Conservation (phyloP, 2,113 vertebrate genomes). For the Arizona elegans region DNA sequence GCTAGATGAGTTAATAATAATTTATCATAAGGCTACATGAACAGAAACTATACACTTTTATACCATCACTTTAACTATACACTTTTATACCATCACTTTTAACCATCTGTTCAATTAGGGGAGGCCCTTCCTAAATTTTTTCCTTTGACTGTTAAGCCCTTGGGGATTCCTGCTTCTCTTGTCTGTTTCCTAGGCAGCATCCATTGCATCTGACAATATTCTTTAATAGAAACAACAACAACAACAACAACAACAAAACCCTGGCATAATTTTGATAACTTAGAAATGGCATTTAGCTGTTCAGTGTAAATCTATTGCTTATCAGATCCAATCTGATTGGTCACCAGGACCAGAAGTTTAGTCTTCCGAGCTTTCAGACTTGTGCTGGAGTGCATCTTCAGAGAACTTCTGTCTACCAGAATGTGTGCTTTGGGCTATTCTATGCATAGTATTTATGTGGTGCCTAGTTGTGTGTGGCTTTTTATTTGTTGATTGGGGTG, state of each 20-base stretch:
- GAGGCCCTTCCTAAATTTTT: background rate
- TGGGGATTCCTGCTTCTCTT: background rate
- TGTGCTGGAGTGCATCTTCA: background rate
- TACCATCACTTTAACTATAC: background rate
- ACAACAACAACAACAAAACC: too few species aligned
- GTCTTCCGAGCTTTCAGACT: background rate
- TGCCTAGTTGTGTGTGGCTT: background rate
- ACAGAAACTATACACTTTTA: background rate
- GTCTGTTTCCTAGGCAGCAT: background rate
- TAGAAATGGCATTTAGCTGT: conserved; percentile 21
- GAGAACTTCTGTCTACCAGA: background rate
- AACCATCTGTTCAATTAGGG: background rate
- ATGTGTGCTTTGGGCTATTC: background rate
- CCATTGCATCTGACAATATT: conserved; percentile 3
- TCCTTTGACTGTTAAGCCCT: background rate
- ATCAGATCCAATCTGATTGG: background rate
- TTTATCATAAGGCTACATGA: background rate
- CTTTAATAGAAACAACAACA: background rate
- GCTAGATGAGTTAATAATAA: background rate
- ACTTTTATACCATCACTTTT: background rate
- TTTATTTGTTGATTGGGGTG: background rate
- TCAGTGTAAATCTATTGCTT: background rate
- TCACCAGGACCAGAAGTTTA: background rate
- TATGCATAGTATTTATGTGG: background rate
- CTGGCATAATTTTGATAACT: conserved; percentile 15